Evolutionary conservation across 2,113 vertebrate species (phyloP).

Genomic region (Poeciliopsis prolifica): DNA sequence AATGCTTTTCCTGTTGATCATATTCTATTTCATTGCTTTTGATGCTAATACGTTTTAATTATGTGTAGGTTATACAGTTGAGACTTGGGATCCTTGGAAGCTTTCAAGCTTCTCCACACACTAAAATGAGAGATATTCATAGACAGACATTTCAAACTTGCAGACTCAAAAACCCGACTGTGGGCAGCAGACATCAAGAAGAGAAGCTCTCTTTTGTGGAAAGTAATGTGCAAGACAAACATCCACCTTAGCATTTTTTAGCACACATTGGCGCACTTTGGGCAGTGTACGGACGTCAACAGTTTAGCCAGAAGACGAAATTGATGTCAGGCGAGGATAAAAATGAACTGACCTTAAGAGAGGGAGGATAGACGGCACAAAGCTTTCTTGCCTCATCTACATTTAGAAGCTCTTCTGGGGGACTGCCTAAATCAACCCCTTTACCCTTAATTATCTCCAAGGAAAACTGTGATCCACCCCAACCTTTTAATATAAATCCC

Average conservation of each 20-base stretch:
- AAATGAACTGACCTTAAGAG: slow-evolving; percentile 4
- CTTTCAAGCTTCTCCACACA: not conserved
- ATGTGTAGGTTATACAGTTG: not conserved
- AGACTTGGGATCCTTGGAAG: not conserved
- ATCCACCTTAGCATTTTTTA: not conserved
- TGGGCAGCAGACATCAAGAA: not conserved
- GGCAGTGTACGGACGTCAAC: not conserved
- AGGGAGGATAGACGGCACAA: not conserved
- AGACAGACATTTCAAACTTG: not conserved
- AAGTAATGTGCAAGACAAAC: not conserved
- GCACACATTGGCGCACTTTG: not conserved
- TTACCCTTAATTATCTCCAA: slow-evolving; percentile 15
- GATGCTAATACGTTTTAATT: not conserved
- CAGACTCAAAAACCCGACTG: not conserved
- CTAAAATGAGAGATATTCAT: not conserved
- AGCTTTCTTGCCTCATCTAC: not conserved
- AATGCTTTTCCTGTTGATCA: not conserved
- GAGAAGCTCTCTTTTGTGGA: not conserved
- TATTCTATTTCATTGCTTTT: not conserved
- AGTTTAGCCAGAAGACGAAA: not conserved
- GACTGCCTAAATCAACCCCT: not conserved
- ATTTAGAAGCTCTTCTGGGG: not conserved
- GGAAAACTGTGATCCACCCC: not conserved
- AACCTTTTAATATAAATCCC: not conserved
- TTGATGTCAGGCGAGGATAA: not conserved